Evolutionary conservation across 37 sponge, comb jelly and placozoan species (phyloP).

Genomic region (Beroe ovata): DNA sequence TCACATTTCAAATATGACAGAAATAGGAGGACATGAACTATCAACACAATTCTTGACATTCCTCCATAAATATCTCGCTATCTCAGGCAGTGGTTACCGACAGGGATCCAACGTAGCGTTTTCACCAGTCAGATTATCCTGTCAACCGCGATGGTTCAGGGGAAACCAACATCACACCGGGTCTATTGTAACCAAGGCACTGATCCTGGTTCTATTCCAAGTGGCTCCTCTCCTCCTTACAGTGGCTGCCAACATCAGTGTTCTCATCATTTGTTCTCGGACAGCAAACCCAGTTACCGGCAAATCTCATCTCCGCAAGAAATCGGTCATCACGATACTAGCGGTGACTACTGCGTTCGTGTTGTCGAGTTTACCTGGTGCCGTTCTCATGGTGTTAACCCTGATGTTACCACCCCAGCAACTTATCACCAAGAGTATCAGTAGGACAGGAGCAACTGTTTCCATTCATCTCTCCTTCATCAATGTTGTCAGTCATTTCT

Average conservation of each 20-base stretch:
- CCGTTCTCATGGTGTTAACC: slow-evolving; percentile 1
- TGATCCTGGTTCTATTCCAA: not conserved
- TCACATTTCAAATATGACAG: too few relatives aligned
- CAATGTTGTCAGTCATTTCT: slow-evolving; percentile 10
- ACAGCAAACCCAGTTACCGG: not conserved
- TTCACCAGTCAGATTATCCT: not conserved
- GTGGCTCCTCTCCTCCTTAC: not conserved
- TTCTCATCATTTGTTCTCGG: slow-evolving; percentile 17
- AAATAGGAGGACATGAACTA: too few relatives aligned
- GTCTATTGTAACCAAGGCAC: not conserved
- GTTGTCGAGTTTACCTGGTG: not conserved
- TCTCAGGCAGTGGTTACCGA: not conserved
- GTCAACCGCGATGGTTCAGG: not conserved
- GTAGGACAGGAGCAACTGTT: too few relatives aligned
- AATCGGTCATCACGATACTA: slow-evolving; percentile 7
- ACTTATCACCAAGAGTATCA: too few relatives aligned
- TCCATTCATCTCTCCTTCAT: slow-evolving; percentile 31
- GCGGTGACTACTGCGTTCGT: slow-evolving; percentile 2
- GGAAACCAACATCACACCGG: not conserved
- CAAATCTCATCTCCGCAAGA: not conserved
- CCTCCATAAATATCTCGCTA: not conserved
- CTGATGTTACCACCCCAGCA: not conserved
- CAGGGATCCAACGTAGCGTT: not conserved
- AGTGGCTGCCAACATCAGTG: not conserved
- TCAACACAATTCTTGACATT: too few relatives aligned